A percentile compares a stretch with the other conserved stretches of the same genome.
Conservation (phyloP, 2,797 vertebrate species). For the Sebastes nivosus region DNA sequence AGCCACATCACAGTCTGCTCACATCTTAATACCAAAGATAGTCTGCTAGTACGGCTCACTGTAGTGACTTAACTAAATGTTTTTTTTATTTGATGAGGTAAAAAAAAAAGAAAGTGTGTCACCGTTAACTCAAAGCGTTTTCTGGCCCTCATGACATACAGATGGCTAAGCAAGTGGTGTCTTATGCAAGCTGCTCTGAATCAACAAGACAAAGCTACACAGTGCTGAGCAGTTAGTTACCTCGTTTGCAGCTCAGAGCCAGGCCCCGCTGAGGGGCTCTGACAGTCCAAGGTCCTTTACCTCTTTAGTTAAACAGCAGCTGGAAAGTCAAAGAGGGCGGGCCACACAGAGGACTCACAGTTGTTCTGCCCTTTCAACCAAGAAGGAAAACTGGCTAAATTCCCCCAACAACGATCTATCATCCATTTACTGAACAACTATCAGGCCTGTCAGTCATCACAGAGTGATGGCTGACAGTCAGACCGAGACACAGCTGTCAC, state of each 20-base stretch:
- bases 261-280: conserved; percentile 22
- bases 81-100: neutral
- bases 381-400: conserved; percentile 30
- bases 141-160: conserved; percentile 1
- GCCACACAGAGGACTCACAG: conserved; percentile 13
- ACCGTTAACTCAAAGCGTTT: neutral
- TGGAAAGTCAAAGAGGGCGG: conserved; percentile 21
- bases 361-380: conserved; percentile 25
- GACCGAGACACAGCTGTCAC: conserved; percentile 1
- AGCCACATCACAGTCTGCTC: neutral
- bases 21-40: neutral
- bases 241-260: conserved; percentile 7
- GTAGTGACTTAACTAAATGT: neutral
- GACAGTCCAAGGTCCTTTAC: conserved; percentile 75
- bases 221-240: conserved; percentile 11
- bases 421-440: neutral
- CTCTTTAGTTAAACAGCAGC: conserved; percentile 78
- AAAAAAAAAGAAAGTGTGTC: neutral
- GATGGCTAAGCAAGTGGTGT: conserved; percentile 38
- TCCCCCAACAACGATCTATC: neutral
- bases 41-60: neutral
- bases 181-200: conserved; percentile 20
- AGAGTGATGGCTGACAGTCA: conserved; percentile 2
- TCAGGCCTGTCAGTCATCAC: neutral
- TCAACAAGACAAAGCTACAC: conserved; percentile 1